Conservation (phyloP, 2,888 invertebrate genomes). For the Watsonalla cultraria region DNA sequence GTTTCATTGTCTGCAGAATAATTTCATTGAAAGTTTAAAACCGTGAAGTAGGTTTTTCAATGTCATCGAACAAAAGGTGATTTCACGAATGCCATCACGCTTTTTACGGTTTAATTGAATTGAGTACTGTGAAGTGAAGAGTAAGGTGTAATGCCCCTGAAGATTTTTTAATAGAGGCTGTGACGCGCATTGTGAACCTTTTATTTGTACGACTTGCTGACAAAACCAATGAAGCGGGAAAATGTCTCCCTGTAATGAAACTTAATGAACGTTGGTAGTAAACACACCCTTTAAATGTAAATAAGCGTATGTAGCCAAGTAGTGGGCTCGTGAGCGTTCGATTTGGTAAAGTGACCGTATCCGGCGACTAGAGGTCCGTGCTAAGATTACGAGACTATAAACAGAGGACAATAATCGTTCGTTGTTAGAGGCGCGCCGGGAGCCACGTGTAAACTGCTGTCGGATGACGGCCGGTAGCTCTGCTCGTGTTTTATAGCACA, state of each 20-base stretch:
- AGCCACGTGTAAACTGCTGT: slow-evolving; percentile 48
- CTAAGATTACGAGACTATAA: slow-evolving; percentile 56
- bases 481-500: slow-evolving; percentile 30
- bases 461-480: slow-evolving; percentile 32
- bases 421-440: slow-evolving; percentile 43
- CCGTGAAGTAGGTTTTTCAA: slow-evolving; percentile 3
- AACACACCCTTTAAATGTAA: slow-evolving; percentile 50
- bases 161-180: background rate
- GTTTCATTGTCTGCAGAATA: background rate
- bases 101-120: background rate
- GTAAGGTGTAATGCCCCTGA: background rate
- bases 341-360: slow-evolving; percentile 27
- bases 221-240: slow-evolving; percentile 18
- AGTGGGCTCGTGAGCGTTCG: slow-evolving; percentile 42
- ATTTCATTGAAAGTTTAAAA: background rate
- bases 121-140: background rate
- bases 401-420: slow-evolving; percentile 59
- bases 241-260: slow-evolving; percentile 8
- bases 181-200: background rate
- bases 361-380: slow-evolving; percentile 37
- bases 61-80: slow-evolving; percentile 1
- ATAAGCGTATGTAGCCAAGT: slow-evolving; percentile 24
- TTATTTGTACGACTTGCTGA: background rate
- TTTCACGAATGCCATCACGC: slow-evolving; percentile 3
- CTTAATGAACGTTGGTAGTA: slow-evolving; percentile 31